Conservation (phyloP, 2,113 vertebrate genomes). For the Gymnobelideus leadbeateri region DNA sequence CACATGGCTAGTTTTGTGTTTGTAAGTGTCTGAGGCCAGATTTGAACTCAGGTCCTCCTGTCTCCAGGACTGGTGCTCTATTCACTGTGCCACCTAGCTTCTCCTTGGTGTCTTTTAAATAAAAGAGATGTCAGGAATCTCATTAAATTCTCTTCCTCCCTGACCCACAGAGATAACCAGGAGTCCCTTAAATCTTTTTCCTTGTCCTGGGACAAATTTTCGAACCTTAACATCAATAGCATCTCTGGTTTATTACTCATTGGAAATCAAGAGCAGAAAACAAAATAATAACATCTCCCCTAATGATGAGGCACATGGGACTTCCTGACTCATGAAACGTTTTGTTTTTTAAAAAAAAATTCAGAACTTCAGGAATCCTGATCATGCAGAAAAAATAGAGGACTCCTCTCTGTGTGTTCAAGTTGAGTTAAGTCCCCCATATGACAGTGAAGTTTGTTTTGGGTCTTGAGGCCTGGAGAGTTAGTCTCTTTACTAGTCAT, state of each 20-base stretch:
- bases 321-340: not conserved
- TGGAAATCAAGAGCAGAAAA: not conserved
- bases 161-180: not conserved
- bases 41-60: too few species aligned
- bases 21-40: too few species aligned
- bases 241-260: not conserved
- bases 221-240: not conserved
- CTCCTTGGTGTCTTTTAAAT: too few species aligned
- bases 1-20: too few species aligned
- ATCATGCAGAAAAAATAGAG: not conserved
- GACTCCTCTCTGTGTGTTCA: not conserved
- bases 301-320: not conserved
- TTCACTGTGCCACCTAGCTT: too few species aligned
- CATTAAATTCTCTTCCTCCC: not conserved
- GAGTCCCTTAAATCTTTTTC: not conserved
- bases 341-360: not conserved
- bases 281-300: not conserved
- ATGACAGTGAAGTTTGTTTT: not conserved
- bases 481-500: not conserved
- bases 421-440: not conserved
- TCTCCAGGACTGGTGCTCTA: too few species aligned
- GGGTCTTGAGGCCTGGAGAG: not conserved
- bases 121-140: not conserved
- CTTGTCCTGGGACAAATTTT: not conserved
- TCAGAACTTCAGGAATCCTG: not conserved